Percentiles rank a stretch among this genome's conserved stretches.
These are phyloP conservation scores for Melospiza georgiana DNA, from an alignment of 2,113 vertebrate genomes.

Conservation along the genomic window DNA sequence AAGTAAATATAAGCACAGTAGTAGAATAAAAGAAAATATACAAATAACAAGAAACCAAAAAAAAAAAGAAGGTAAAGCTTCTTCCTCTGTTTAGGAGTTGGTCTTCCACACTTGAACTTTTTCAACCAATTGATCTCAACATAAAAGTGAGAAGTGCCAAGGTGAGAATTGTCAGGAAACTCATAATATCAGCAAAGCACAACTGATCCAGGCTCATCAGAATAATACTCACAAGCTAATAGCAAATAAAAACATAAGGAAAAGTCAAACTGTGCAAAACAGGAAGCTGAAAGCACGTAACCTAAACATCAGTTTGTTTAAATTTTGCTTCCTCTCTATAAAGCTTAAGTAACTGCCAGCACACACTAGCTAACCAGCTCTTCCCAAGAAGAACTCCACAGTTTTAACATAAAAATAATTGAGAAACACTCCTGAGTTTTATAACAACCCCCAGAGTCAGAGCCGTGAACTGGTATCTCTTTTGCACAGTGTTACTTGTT, in stretches of 20 bases:
- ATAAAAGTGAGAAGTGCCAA: not conserved
- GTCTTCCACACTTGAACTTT: not conserved
- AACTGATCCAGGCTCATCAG: not conserved
- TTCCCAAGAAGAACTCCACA: not conserved
- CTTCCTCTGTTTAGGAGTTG: not conserved
- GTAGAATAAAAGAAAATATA: not conserved
- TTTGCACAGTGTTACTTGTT: accelerated
- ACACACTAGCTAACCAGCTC: not conserved
- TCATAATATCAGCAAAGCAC: not conserved
- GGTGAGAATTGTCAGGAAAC: not conserved
- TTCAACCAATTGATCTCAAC: not conserved
- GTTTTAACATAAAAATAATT: accelerated
- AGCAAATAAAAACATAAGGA: not conserved
- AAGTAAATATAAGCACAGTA: not conserved
- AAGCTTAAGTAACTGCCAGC: not conserved
- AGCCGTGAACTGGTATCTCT: accelerated
- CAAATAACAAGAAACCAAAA: not conserved
- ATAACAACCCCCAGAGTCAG: accelerated
- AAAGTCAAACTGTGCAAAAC: not conserved
- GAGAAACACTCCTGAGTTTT: not conserved
- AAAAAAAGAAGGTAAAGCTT: not conserved
- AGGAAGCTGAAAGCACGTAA: not conserved
- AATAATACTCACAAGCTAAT: not conserved
- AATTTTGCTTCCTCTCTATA: not conserved
- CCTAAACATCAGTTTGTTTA: not conserved